A percentile compares a stretch with the other conserved stretches of the same genome.
Evolutionary conservation across 1,140 invertebrate genomes (phyloP).

Genomic region (Bathynomus jamesi): DNA sequence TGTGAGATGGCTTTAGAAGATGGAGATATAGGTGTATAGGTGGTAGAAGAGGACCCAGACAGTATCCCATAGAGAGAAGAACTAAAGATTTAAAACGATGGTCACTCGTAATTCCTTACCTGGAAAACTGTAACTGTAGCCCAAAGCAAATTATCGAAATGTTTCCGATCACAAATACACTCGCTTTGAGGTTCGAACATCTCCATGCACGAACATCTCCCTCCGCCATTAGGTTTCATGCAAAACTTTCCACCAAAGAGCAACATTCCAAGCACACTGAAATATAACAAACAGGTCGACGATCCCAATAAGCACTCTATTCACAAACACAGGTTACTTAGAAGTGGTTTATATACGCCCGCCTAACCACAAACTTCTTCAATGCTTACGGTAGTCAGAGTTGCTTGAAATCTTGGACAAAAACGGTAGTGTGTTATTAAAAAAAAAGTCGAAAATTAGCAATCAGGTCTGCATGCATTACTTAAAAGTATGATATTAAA

Average conservation of each 20-base stretch:
- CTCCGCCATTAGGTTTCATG: conserved; percentile 78
- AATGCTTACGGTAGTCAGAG: no score
- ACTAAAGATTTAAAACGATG: no score
- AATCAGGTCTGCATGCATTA: no score
- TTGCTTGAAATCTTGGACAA: no score
- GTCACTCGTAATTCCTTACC: conserved; percentile 71
- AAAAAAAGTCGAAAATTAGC: no score
- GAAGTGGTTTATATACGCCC: neutral
- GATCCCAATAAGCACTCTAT: neutral
- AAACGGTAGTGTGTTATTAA: no score
- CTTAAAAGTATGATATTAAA: no score
- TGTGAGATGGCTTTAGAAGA: no score
- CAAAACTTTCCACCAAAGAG: conserved; percentile 99
- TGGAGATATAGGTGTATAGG: no score
- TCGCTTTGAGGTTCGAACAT: conserved; percentile 71
- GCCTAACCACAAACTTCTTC: neutral
- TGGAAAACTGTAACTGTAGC: conserved; percentile 93
- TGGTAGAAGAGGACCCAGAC: no score
- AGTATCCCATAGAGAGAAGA: no score
- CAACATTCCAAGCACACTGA: conserved; percentile 95
- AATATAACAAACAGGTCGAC: conserved; percentile 38
- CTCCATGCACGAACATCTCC: conserved; percentile 84
- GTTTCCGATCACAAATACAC: conserved; percentile 91
- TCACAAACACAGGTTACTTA: neutral
- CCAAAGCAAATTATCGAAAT: conserved; percentile 95